These are phyloP conservation scores for Microvelia longipes DNA, from an alignment of 1,140 invertebrate species.

Conservation along the genomic window DNA sequence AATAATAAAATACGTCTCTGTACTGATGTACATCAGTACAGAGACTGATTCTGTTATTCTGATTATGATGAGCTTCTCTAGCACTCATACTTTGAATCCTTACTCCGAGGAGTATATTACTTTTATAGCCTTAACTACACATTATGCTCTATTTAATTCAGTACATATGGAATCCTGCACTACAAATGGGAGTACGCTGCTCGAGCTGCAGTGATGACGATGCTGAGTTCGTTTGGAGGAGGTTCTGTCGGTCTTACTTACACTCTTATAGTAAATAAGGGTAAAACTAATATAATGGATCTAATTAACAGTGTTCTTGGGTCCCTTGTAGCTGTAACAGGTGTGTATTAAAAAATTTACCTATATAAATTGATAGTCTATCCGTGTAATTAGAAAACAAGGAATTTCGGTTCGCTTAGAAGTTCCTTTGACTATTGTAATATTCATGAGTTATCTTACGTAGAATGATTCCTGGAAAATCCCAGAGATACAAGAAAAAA, in stretches of 20 bases:
- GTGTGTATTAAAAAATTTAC: too few species aligned
- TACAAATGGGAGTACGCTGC: constrained; percentile 76
- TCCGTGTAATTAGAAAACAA: neutral
- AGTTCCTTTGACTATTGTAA: neutral
- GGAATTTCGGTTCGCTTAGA: neutral
- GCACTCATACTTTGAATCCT: too few species aligned
- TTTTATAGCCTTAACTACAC: too few species aligned
- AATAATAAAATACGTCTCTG: too few species aligned
- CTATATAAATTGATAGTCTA: neutral
- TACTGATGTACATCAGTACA: too few species aligned
- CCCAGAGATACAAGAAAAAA: too few species aligned
- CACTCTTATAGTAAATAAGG: constrained; percentile 48
- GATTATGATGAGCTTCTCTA: too few species aligned
- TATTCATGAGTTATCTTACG: neutral
- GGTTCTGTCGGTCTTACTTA: constrained; percentile 57
- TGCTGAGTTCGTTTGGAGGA: constrained; percentile 76
- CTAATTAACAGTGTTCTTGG: constrained; percentile 81
- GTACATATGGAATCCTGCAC: constrained; percentile 57
- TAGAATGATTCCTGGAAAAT: neutral
- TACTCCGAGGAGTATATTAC: too few species aligned
- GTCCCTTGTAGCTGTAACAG: constrained; percentile 71
- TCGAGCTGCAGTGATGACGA: constrained; percentile 72
- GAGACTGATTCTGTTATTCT: too few species aligned
- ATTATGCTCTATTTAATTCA: constrained; percentile 23
- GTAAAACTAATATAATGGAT: constrained; percentile 61